These are phyloP conservation scores for Geopemphigus sp. DNA, from an alignment of 1,140 invertebrate species.

Conservation along the genomic window DNA sequence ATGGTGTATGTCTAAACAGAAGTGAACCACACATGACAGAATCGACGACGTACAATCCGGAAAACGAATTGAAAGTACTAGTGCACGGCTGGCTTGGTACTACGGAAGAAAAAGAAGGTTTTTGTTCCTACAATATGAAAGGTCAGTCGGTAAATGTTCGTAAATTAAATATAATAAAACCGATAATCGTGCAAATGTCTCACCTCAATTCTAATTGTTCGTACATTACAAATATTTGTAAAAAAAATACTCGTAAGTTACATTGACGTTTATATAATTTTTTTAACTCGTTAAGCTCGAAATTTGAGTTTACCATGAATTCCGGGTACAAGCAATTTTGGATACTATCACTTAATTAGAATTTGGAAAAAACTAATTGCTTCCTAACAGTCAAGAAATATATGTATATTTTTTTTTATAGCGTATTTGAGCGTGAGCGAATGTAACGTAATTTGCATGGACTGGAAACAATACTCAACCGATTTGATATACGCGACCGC, in stretches of 20 bases:
- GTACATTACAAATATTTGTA: too few relatives aligned
- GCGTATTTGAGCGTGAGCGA: not conserved
- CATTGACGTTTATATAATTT: too few relatives aligned
- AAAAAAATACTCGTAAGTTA: too few relatives aligned
- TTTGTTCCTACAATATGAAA: not conserved
- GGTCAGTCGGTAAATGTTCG: not conserved
- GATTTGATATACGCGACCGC: slow-evolving; percentile 59
- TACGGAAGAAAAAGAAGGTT: slow-evolving; percentile 1
- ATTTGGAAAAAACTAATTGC: too few relatives aligned
- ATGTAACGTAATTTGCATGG: slow-evolving; percentile 61
- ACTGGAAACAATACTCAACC: slow-evolving; percentile 59
- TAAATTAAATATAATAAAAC: too few relatives aligned
- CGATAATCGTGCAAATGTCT: too few relatives aligned
- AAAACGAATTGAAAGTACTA: slow-evolving; percentile 9
- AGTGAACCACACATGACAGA: slow-evolving; percentile 1
- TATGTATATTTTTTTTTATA: not conserved
- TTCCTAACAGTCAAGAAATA: too few relatives aligned
- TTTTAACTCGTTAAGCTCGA: too few relatives aligned
- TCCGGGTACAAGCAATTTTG: too few relatives aligned
- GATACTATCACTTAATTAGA: too few relatives aligned
- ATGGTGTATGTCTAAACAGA: not conserved
- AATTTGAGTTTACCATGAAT: too few relatives aligned
- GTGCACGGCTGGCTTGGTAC: slow-evolving; percentile 33
- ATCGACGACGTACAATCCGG: not conserved
- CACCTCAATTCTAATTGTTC: too few relatives aligned